Conservation (phyloP, 2,888 invertebrate genomes). For the Malacosoma neustria region DNA sequence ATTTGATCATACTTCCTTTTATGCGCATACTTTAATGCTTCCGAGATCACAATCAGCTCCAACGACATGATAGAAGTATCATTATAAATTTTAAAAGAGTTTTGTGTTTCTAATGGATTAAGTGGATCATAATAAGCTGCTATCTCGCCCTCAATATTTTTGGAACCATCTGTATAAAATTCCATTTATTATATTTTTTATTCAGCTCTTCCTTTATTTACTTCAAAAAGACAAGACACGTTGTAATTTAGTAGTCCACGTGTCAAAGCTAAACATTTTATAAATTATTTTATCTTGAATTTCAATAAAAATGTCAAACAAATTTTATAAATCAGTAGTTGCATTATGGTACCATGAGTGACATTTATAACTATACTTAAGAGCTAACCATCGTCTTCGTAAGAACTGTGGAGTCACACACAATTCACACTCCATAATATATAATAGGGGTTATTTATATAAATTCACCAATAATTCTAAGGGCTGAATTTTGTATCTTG, state of each 20-base stretch:
- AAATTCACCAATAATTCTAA: neutral
- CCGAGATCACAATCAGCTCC: no score
- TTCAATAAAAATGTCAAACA: neutral
- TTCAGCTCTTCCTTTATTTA: neutral
- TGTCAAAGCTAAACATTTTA: neutral
- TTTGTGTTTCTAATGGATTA: no score
- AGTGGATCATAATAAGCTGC: neutral
- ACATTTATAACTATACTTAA: neutral
- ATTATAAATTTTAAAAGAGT: no score
- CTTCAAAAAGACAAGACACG: neutral
- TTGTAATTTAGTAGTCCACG: neutral
- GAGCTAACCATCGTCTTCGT: neutral
- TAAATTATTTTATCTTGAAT: neutral
- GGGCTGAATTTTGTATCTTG: conserved; percentile 11
- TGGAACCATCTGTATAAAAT: neutral
- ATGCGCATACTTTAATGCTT: no score
- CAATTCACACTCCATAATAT: conserved; percentile 1
- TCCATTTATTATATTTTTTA: neutral
- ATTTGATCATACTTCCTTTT: no score
- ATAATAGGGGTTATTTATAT: neutral
- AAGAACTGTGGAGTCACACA: neutral
- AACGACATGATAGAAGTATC: no score
- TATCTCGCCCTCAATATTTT: neutral
- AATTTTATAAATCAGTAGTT: neutral
- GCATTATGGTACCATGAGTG: neutral